Base-by-base conservation (phyloP, 2,113 vertebrate species). In the Zeus faber region DNA sequence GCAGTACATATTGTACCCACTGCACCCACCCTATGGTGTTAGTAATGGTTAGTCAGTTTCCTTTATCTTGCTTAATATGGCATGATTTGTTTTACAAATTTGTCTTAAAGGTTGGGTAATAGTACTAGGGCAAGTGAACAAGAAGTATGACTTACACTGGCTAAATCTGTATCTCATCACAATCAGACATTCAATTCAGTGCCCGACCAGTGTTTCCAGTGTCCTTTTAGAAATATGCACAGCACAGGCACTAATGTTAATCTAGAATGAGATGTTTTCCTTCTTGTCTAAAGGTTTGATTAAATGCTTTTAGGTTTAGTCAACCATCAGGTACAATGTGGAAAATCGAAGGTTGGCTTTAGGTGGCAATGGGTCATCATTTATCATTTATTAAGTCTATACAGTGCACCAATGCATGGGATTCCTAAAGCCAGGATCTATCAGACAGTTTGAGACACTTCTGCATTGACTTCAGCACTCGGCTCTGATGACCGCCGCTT, bases 281-380 rank as follows among this genome's bases (percentile, higher is more conserved):
- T 69, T 65, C 27, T 58, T 22, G 44, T 23, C 27, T n/a, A 11
- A 41, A 26, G 31, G 11, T 26, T 24, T 70, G 72, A 78, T 67
- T 8, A 58, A 66, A 57, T 78, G 56, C 29, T 54, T 55, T 60
- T 62, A 70, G 58, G 68, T 73, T 31, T 51, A 57, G 57, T 68
- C 65, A 72, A 67, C 65, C 68, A 73, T 81, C 62, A 75, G 45
- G 14, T 44, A 62, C 40, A 6, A 58, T 25, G 1, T 31, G 11
- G 37, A 17, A n/a, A n/a, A n/a, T n/a, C n/a, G n/a, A n/a, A n/a
- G n/a, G n/a, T n/a, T n/a, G n/a, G n/a, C n/a, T n/a, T n/a, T n/a
- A n/a, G n/a, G n/a, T n/a, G n/a, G n/a, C n/a, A n/a, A n/a, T n/a
- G n/a, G n/a, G n/a, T n/a, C n/a, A n/a, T n/a, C n/a, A n/a, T n/a